phyloP scores from a whole-genome alignment of 2,888 invertebrate species.

The Eupsilia transversa region DNA sequence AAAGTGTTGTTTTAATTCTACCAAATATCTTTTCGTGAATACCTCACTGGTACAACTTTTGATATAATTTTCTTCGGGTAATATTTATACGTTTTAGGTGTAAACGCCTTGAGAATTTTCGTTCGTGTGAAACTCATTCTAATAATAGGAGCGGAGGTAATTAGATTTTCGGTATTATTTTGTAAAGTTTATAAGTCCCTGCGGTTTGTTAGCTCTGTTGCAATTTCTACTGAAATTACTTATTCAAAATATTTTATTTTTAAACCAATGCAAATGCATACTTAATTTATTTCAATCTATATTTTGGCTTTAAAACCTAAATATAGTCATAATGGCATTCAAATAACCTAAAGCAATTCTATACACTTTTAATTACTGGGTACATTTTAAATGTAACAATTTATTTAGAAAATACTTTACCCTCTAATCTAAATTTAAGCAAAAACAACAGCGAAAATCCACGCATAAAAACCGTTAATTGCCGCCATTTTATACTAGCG shows the following conservation, averaged over 20 bases:
- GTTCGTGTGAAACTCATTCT: slow-evolving; percentile 67
- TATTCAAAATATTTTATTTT: not conserved
- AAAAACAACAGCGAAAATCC: slow-evolving; percentile 32
- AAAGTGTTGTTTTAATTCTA: slow-evolving; percentile 90
- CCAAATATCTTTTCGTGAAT: slow-evolving; percentile 90
- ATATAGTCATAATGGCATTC: not conserved
- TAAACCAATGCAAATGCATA: not conserved
- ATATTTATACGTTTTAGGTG: slow-evolving; percentile 87
- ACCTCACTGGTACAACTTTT: slow-evolving; percentile 86
- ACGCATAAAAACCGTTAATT: slow-evolving; percentile 61
- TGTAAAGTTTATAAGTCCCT: slow-evolving; percentile 9
- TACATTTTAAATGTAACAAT: not conserved
- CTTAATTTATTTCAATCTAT: not conserved
- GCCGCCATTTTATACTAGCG: slow-evolving; percentile 65
- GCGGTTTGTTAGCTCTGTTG: not conserved
- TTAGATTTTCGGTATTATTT: slow-evolving; percentile 63
- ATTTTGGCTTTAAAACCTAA: not conserved
- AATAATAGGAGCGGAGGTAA: slow-evolving; percentile 68
- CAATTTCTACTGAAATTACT: not conserved
- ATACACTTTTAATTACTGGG: too few species aligned
- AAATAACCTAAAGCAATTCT: not conserved
- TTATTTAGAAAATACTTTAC: not conserved
- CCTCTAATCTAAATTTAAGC: slow-evolving; percentile 14
- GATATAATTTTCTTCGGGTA: slow-evolving; percentile 88
- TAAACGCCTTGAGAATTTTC: slow-evolving; percentile 73